Base-by-base conservation (phyloP, 2,797 vertebrate genomes). In the Hozukius guyotensis region DNA sequence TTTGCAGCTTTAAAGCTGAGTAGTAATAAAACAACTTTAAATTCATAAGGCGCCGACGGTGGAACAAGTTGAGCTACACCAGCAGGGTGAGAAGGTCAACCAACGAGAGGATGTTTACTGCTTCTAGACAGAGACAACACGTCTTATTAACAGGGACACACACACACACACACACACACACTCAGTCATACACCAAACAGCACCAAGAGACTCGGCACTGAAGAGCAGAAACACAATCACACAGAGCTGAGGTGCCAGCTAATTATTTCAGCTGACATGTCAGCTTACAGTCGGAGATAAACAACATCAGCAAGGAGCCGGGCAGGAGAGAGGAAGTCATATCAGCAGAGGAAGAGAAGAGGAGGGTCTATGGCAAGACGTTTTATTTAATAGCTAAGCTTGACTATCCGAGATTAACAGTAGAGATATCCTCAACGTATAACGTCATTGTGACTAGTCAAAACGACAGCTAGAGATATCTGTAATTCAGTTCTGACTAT, bases 201-300 rank as follows among this genome's bases (percentile, higher is more conserved):
- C 46, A 65, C 22, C 4, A 24, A 14, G 2, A 67, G 3, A 27
- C 62, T 38, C n/a, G 20, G 20, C 16, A 12, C 1, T 8, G 10
- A 60, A 11, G n/a, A 69, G 49, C 59, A 42, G 25, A 80, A 42
- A 25, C 72, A 59, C 55, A 18, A 20, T 9, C 62, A 16, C 80
- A 24, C 38, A 49, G 16, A 42, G 27, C 4, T 10, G 77, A 66
- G 22, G n/a, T 25, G 49, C 34, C 36, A 29, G 59, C 59, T 32
- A 53, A 75, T 78, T 78, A 78, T 70, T 64, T 53, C 31, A 52
- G 64, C 52, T 60, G 49, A 75, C 57, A 34, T 67, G 31, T 66
- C 34, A 20, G 25, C 13, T 72, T n/a, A 46, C 14, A 61, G 62
- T 46, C 46, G 1, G 63, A 72, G 63, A 68, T 31, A 36, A 73